Evolutionary conservation across 2,888 invertebrate genomes (phyloP), one percentile per base, ranked within the genome.

Genomic region (Polydrusus pterygomalis): DNA sequence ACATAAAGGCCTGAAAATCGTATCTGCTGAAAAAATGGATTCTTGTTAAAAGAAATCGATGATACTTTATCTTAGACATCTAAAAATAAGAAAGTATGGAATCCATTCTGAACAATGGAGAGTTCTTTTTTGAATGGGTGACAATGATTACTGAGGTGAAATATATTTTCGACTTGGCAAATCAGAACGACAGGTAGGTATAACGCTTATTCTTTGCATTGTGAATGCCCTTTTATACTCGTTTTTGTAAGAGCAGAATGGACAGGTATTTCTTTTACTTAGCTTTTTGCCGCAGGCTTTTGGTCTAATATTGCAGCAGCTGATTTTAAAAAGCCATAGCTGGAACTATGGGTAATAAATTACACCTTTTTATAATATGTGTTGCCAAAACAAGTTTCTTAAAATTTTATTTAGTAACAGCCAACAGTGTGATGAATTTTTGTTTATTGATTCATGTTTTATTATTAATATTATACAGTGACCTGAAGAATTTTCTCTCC

Each of bases 101-200:
- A 60, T 60, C 58, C 38, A 38, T 60, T 38, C 49, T 18, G 58
- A 69, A 69, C 68, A 69, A 56, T 45, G 83, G 77, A 70, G 62
- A 38, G 51, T 76, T 76, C 77, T 77, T 77, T 34, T 81, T 83
- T 82, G 74, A 82, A 83, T 82, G 81, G 84, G 82, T 85, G 86
- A 86, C 85, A 85, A 85, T 85, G 85, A 85, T 85, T 83, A 82
- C 82, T 81, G 84, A 86, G 84, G 85, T 84, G 85, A 85, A 86
- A 86, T 86, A 84, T 85, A 84, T 86, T 86, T 85, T 85, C 84
- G 84, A 85, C 85, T 86, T 85, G 85, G 84, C 85, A 86, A 86
- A 86, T 86, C 85, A 85, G 82, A 84, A 80, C 85, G 85, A 86
- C 86, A 86, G 86, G 86, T 86, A 85, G 85, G 84, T 84, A 74